Evolutionary conservation across 64 coral and sea anemone species (phyloP).

Genomic region (Catalaphyllia jardinei): DNA sequence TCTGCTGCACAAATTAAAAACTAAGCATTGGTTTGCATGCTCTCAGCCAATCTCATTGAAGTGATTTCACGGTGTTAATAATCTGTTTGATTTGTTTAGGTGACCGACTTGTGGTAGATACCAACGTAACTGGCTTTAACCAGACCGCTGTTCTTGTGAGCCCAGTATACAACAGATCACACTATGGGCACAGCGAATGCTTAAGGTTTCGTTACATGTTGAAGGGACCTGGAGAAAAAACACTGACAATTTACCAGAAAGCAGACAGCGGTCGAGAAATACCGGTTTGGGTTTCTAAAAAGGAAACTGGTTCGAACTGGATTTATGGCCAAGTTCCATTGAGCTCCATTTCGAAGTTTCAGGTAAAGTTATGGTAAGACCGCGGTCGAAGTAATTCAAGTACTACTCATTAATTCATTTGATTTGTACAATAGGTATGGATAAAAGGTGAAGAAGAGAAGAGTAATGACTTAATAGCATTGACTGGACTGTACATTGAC

Average conservation of each 20-base stretch:
- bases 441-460: not conserved
- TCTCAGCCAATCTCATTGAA: too few species aligned
- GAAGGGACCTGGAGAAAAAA: not conserved
- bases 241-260: slow-evolving; percentile 7
- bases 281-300: not conserved
- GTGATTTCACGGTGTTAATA: too few species aligned
- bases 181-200: not conserved
- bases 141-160: not conserved
- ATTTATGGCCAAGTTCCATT: slow-evolving; percentile 8
- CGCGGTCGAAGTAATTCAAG: too few species aligned
- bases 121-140: not conserved
- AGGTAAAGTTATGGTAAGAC: not conserved
- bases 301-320: not conserved
- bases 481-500: not conserved
- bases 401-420: not conserved
- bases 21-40: too few species aligned
- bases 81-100: not conserved
- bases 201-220: slow-evolving; percentile 17
- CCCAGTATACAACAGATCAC: not conserved
- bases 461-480: not conserved
- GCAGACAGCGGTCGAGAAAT: not conserved
- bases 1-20: too few species aligned
- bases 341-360: not conserved
- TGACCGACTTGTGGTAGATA: not conserved
- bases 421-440: not conserved